Base-by-base conservation (phyloP, 1,140 invertebrate species). In the Formica selysi region DNA sequence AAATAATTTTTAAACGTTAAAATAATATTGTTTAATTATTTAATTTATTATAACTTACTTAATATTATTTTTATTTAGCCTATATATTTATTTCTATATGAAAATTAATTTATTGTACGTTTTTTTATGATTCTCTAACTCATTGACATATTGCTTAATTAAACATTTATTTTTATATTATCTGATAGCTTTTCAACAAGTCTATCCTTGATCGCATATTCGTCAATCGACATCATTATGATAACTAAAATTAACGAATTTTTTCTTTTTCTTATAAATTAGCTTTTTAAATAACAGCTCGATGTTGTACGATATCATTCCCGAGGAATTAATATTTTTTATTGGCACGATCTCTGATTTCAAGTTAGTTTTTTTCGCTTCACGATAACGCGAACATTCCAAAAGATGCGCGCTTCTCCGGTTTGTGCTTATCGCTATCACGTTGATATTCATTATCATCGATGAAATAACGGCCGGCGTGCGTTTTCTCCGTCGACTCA, bases 401-500 rank as follows among this genome's bases (percentile, higher is more conserved):
- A 22, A 41, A n/a, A 6, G 19, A 22, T 36, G 68, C 1, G 32
- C 41, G n/a, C 19, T 29, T n/a, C 86, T 90, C 89, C 71, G 87
- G 90, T 54, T 94, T 87, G 4, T 93, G 89, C 10, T 91, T 88
- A 36, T 92, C 87, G 13, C 87, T 90, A 19, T 74, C 84, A 3
- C 85, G 78, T 16, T 85, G 81, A 3, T 88, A 87, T 13, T 89
- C 89, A 1, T 68, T 54, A 16, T 91, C 90, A 11, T 91, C 87
- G 6, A 91, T 57, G 5, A 91, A 65, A 1, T 91, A 91, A 62
- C 90, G 79, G 0, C 90, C 90, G 3, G 76, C 61, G 2, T 85
- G 36, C 0, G 90, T 89, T 44, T 86, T 86, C 3, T 95, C 93
- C 2, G 91, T 91, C 1, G 95, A 94, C 7, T 95, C 95, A 4